phyloP scores from a whole-genome alignment of 2,797 vertebrate genomes.

The Gymnothorax javanicus region DNA sequence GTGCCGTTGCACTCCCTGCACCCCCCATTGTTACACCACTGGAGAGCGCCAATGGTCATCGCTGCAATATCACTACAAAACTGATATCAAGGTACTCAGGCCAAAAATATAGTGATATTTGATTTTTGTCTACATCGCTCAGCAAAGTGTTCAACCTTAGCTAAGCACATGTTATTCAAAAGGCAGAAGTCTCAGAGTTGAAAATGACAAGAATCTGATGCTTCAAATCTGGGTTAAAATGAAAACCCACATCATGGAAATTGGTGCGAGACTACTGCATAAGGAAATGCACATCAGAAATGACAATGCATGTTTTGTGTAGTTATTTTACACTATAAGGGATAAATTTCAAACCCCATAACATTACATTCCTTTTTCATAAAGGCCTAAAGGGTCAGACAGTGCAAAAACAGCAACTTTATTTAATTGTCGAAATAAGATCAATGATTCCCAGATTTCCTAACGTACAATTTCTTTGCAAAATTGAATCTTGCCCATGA shows the following conservation, averaged over 20 bases:
- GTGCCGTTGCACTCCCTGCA: too few species aligned
- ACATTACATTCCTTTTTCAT: background rate
- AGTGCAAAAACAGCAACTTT: too few species aligned
- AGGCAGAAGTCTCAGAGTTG: background rate
- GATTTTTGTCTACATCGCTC: too few species aligned
- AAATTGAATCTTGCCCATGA: background rate
- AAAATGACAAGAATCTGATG: background rate
- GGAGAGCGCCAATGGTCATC: too few species aligned
- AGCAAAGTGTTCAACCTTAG: background rate
- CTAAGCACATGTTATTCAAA: background rate
- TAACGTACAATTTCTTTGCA: background rate
- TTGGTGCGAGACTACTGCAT: background rate
- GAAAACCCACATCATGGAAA: background rate
- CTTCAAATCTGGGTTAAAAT: background rate
- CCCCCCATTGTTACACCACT: too few species aligned
- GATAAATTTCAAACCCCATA: background rate
- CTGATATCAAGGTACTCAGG: too few species aligned
- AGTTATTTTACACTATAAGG: background rate
- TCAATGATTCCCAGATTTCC: too few species aligned
- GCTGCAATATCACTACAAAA: too few species aligned
- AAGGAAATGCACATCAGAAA: background rate
- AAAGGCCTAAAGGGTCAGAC: too few species aligned
- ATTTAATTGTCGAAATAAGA: too few species aligned
- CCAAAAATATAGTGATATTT: too few species aligned
- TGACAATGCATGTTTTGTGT: background rate